Evolutionary conservation across 1,140 invertebrate genomes (phyloP).

Genomic region (Scaptodrosophila lebanonensis): DNA sequence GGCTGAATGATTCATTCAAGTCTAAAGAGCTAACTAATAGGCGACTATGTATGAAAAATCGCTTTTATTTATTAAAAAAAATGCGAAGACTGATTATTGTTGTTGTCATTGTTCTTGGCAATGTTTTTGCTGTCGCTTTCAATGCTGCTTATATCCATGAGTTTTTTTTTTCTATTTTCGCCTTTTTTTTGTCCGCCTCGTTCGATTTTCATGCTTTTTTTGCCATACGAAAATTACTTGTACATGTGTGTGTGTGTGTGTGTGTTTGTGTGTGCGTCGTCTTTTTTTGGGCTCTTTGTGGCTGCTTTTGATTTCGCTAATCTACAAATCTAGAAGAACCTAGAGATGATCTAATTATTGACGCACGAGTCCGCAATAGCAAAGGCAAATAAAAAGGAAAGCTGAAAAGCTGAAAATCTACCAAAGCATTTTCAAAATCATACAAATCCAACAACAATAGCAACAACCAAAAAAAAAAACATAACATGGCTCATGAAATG

Average conservation of each 20-base stretch:
- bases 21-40: constrained; percentile 68
- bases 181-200: too few relatives aligned
- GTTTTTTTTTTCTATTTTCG: too few relatives aligned
- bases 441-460: constrained; percentile 8
- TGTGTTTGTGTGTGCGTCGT: constrained; percentile 29
- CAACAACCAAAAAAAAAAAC: constrained; percentile 6
- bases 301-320: constrained; percentile 67
- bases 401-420: constrained; percentile 45
- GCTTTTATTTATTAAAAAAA: constrained; percentile 9
- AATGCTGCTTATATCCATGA: too few relatives aligned
- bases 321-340: constrained; percentile 62
- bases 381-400: not conserved
- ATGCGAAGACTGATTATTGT: too few relatives aligned
- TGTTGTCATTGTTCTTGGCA: too few relatives aligned
- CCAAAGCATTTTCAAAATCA: constrained; percentile 42
- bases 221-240: too few relatives aligned
- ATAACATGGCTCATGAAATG: constrained; percentile 44
- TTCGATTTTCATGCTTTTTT: too few relatives aligned
- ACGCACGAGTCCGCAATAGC: constrained; percentile 61
- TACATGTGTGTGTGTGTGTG: constrained; percentile 2
- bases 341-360: constrained; percentile 72
- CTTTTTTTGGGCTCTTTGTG: constrained; percentile 32
- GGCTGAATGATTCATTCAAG: constrained; percentile 68
- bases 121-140: too few relatives aligned
- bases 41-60: constrained; percentile 60